A percentile compares a stretch with the other conserved stretches of the same genome.
Evolutionary conservation across 2,888 invertebrate genomes (phyloP).

Genomic region (Stenodera caucasica): DNA sequence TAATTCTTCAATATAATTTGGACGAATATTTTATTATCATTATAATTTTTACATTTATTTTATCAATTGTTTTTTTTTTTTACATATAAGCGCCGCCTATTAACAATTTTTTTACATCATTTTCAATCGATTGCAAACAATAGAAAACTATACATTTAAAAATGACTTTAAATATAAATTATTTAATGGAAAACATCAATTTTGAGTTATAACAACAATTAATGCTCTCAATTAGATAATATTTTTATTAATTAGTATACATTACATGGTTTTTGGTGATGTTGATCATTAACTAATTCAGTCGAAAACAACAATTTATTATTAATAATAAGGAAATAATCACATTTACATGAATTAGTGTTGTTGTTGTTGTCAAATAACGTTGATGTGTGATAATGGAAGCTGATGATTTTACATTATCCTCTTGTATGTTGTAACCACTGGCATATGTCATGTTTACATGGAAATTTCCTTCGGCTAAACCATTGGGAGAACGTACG

Average conservation of each 20-base stretch:
- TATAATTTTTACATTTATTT: constrained; percentile 47
- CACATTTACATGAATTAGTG: constrained; percentile 47
- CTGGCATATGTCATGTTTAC: constrained; percentile 63
- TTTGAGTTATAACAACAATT: neutral
- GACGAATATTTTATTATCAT: constrained; percentile 54
- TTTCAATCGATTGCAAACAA: constrained; percentile 50
- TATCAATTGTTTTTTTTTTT: constrained; percentile 28
- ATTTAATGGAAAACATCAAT: constrained; percentile 24
- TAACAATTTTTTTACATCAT: constrained; percentile 53
- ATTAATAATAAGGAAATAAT: constrained; percentile 48
- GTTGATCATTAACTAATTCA: constrained; percentile 40
- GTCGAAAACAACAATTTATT: constrained; percentile 49
- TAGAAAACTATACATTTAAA: constrained; percentile 53
- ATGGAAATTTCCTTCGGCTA: constrained; percentile 65
- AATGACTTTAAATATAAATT: constrained; percentile 37
- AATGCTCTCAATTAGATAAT: constrained; percentile 21
- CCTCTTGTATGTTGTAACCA: constrained; percentile 48
- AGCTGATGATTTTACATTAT: constrained; percentile 35
- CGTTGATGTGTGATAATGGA: constrained; percentile 18
- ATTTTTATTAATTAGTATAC: constrained; percentile 17
- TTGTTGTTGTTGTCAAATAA: constrained; percentile 26
- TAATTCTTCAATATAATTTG: constrained; percentile 31
- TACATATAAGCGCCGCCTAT: constrained; percentile 56
- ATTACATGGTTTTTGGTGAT: constrained; percentile 23
- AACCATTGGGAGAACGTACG: constrained; percentile 64